These are phyloP conservation scores for Accipiter virgatus DNA, from an alignment of 2,113 vertebrate genomes.

Conservation along the genomic window DNA sequence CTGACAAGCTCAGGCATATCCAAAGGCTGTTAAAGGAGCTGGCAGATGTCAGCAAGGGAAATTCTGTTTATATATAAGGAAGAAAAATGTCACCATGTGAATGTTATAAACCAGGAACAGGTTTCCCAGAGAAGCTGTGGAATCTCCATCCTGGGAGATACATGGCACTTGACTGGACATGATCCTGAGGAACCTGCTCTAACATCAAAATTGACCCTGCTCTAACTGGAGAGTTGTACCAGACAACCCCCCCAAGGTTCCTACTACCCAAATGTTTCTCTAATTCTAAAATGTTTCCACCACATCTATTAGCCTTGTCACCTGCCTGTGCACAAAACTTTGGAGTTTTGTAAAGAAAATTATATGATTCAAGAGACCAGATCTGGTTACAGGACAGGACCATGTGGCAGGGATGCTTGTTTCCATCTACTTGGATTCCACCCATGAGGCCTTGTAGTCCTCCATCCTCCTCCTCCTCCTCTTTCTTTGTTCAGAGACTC, in stretches of 20 bases:
- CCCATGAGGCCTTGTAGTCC: not conserved
- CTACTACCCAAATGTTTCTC: not conserved
- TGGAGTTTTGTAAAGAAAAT: not conserved
- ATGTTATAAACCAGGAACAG: not conserved
- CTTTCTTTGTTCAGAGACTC: not conserved
- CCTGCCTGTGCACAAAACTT: not conserved
- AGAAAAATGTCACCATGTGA: not conserved
- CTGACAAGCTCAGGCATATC: not conserved
- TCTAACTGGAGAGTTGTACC: not conserved
- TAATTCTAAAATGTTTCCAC: not conserved
- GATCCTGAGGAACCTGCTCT: not conserved
- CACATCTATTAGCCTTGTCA: not conserved
- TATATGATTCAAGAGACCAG: fast-evolving
- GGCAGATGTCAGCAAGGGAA: not conserved
- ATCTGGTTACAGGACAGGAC: not conserved
- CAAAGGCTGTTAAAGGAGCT: not conserved
- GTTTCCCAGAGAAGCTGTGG: not conserved
- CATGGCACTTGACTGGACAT: not conserved
- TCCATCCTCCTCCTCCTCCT: not conserved
- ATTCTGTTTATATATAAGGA: not conserved
- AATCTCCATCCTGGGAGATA: not conserved
- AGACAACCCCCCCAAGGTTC: not conserved
- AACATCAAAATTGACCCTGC: not conserved
- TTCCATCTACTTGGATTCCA: not conserved
- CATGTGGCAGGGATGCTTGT: not conserved